Evolutionary conservation across 1,140 invertebrate genomes (phyloP).

Genomic region (Triops longicaudatus): DNA sequence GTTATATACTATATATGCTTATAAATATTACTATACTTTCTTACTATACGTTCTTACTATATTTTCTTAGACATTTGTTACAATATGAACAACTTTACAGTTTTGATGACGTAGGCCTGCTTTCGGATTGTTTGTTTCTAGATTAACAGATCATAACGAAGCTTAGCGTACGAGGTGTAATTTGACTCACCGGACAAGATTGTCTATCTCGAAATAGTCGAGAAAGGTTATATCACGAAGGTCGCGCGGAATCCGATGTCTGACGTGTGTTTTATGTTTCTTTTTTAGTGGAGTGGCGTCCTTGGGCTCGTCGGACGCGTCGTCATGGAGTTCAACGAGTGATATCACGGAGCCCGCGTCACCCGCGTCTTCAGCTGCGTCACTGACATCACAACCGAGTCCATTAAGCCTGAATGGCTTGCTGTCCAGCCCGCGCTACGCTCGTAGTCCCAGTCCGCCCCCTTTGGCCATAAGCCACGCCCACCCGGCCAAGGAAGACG

Average conservation of each 20-base stretch:
- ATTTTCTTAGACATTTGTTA: too few relatives aligned
- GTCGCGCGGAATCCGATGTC: background rate
- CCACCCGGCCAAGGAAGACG: slow-evolving; percentile 28
- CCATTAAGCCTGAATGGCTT: slow-evolving; percentile 23
- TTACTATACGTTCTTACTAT: too few relatives aligned
- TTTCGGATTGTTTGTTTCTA: too few relatives aligned
- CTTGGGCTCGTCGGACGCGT: slow-evolving; percentile 51
- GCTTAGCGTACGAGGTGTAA: too few relatives aligned
- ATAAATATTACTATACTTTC: too few relatives aligned
- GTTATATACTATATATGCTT: too few relatives aligned
- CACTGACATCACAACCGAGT: background rate
- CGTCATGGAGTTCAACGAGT: slow-evolving; percentile 49
- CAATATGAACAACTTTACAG: too few relatives aligned
- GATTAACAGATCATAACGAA: too few relatives aligned
- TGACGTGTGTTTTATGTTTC: slow-evolving; percentile 29
- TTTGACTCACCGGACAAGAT: too few relatives aligned
- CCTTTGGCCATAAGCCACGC: slow-evolving; percentile 28
- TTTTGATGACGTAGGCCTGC: too few relatives aligned
- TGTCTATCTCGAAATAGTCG: too few relatives aligned
- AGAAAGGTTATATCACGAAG: too few relatives aligned
- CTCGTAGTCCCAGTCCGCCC: slow-evolving; percentile 29
- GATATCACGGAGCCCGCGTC: slow-evolving; percentile 72
- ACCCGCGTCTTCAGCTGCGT: slow-evolving; percentile 38
- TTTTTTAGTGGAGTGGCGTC: slow-evolving; percentile 60
- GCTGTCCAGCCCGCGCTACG: slow-evolving; percentile 29